Base-by-base conservation (phyloP, 2,797 vertebrate species). In the Bradypodion pumilum region DNA sequence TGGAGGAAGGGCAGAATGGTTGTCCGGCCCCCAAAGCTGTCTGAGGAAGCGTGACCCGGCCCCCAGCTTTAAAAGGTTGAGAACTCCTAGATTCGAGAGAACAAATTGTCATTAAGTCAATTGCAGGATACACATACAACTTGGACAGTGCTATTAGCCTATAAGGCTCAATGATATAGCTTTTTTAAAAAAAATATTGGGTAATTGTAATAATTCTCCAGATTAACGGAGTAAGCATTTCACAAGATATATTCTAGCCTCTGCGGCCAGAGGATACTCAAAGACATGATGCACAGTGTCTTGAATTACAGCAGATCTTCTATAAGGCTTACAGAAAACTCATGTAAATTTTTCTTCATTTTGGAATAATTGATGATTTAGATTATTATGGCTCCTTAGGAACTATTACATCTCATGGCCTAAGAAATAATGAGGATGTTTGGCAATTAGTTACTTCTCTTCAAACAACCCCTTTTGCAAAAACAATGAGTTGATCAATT, bases 301-400 rank as follows among this genome's bases (percentile, higher is more conserved):
- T 83, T 85, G 84, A 82, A 87, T 66, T 76, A 3, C 59, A 83
- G 81, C 74, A 85, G 42, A n/a, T 81, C 88, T 82, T 90, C 85
- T 78, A 82, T 81, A 84, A 5, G 35, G 87, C 29, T 91, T 93
- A 35, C 78, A 77, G 76, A 74, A 62, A 82, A 84, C 73, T 89
- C 68, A 80, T 89, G 62, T 88, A 90, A 85, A 87, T 87, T 84
- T 12, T 84, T 82, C 86, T 90, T 88, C 85, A 87, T 83, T 82
- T 83, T 83, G 85, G 42, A 85, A 74, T 92, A 79, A 86, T 80
- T 89, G 56, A 75, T 35, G 88, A 84, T 70, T 89, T 86, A 74
- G 81, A 72, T 59, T 82, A 66, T 80, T 89, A 90, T 16, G 85
- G 80, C 29, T 89, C 49, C 78, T 84, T 74, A 25, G 83, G 90